Percentiles rank a stretch among this genome's conserved stretches.
Conservation (phyloP, 2,797 vertebrate genomes). For the Oreochromis grahami region DNA sequence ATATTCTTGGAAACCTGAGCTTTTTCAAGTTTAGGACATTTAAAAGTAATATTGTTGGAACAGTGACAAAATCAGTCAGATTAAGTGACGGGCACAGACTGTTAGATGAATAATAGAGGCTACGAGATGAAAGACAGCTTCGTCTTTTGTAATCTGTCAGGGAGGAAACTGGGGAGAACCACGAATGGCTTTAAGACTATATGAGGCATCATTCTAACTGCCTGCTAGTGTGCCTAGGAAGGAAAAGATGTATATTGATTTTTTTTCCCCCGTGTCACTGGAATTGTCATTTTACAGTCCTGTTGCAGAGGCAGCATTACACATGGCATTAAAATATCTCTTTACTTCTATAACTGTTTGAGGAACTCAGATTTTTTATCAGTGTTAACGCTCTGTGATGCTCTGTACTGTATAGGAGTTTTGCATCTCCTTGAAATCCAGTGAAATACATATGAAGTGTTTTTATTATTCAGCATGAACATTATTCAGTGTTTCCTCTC, state of each 20-base stretch:
- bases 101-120: slow-evolving; percentile 63
- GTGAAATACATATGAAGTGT: not conserved
- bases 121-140: slow-evolving; percentile 56
- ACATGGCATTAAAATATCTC: not conserved
- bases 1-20: not conserved
- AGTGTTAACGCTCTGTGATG: not conserved
- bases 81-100: slow-evolving; percentile 53
- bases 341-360: slow-evolving; percentile 7
- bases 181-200: slow-evolving; percentile 38
- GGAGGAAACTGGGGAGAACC: slow-evolving; percentile 38
- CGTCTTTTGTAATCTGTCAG: slow-evolving; percentile 65
- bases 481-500: slow-evolving; percentile 29
- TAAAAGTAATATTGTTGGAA: slow-evolving; percentile 31
- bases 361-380: not conserved
- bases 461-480: slow-evolving; percentile 1
- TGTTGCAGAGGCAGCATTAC: slow-evolving; percentile 7
- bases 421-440: not conserved
- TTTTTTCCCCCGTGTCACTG: slow-evolving; percentile 12
- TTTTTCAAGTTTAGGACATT: not conserved
- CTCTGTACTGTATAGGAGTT: not conserved
- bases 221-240: slow-evolving; percentile 56
- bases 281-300: slow-evolving; percentile 48
- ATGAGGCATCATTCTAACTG: slow-evolving; percentile 40
- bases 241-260: slow-evolving; percentile 50
- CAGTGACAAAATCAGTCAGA: slow-evolving; percentile 59